Base-by-base conservation (phyloP, 2,113 vertebrate species). In the Protobothrops flavoviridis region DNA sequence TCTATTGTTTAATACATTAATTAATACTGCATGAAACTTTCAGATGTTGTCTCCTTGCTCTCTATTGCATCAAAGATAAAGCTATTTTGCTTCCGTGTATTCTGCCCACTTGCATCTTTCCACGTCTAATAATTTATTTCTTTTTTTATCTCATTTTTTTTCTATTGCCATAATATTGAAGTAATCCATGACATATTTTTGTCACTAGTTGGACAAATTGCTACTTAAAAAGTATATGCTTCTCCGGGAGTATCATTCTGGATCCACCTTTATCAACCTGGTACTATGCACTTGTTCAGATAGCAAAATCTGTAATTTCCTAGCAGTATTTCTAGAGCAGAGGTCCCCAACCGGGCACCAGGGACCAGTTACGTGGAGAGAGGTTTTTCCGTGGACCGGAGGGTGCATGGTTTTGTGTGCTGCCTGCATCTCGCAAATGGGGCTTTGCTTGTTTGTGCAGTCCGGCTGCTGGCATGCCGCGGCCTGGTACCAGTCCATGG, bases 1-100 rank as follows among this genome's bases (percentile, higher is more conserved):
- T 50, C 57, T 95, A 21, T 64, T 81, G 33, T 95, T 85, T 91
- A 95, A 61, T 81, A 55, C 50, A 87, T 59, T 90, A 55, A 88
- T 92, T 50, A 93, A 85, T 87, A 29, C 12, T 90, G 11, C 29
- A 15, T 86, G 12, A 61, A 87, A 29, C 21, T 93, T 81, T 89
- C 33, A 48, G 17, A n/a, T 57, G 48, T 86, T 86, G 50, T 13
- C 45, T 88, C n/a, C 59, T 9, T 88, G 86, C 29, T 53, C 48
- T 53, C 55, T 29, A 9, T 90, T 87, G 55, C 48, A 61, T 61
- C 29, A 86, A 64, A 61, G 17, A 81, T 56, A 48, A 24, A 39
- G 55, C 81, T 1, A 43, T 52, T 61, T 87, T 87, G 81, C 56
- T 29, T 87, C 89, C 13, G 2, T 57, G 81, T 85, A 74, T 69